These are phyloP conservation scores for Crocodylus rhombifer DNA, from an alignment of 2,797 vertebrate species.

Conservation along the genomic window DNA sequence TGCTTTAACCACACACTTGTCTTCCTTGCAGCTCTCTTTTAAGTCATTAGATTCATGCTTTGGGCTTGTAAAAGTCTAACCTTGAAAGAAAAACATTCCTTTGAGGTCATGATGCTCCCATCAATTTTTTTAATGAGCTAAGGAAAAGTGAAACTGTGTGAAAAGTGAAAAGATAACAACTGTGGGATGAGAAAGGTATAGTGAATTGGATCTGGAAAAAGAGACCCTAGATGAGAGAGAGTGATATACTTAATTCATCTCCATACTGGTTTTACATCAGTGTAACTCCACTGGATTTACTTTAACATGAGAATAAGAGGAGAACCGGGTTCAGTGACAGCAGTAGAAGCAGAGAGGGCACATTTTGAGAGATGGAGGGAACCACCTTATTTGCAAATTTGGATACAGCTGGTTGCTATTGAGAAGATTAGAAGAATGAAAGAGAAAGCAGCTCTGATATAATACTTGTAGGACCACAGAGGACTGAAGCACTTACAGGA, in stretches of 20 bases:
- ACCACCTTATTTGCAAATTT: neutral
- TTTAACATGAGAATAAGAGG: neutral
- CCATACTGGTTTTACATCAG: neutral
- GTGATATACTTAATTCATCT: neutral
- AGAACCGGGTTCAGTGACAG: neutral
- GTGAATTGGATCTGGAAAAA: neutral
- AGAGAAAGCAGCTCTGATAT: neutral
- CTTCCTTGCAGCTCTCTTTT: neutral
- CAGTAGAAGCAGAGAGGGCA: neutral
- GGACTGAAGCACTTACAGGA: neutral
- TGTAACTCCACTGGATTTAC: neutral
- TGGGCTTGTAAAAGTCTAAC: neutral
- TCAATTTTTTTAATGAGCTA: slow-evolving; percentile 42
- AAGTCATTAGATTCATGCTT: neutral
- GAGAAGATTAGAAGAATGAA: neutral
- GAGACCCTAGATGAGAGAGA: neutral
- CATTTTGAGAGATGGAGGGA: neutral
- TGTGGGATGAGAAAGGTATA: slow-evolving; percentile 16
- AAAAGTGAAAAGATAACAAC: neutral
- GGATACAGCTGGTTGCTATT: neutral
- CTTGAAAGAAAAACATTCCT: slow-evolving; percentile 33
- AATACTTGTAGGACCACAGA: neutral
- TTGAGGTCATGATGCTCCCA: slow-evolving; percentile 43
- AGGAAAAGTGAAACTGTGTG: neutral
- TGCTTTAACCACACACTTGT: neutral